Evolutionary conservation across 2,113 vertebrate species (phyloP).

Genomic region (Microcebus jonahi): DNA sequence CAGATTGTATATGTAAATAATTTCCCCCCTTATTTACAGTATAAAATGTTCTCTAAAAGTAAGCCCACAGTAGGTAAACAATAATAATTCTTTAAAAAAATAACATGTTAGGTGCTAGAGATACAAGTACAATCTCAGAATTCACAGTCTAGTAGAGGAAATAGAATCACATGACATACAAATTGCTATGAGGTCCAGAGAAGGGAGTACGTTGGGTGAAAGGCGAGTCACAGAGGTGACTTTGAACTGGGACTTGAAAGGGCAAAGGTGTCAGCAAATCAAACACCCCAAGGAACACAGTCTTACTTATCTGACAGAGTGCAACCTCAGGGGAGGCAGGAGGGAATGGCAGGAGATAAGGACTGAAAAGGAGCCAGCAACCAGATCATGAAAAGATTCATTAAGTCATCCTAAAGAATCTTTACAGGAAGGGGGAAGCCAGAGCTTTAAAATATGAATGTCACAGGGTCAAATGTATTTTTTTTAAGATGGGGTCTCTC

Average conservation of each 20-base stretch:
- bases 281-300: not conserved
- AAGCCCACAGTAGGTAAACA: not conserved
- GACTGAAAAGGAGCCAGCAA: not conserved
- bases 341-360: not conserved
- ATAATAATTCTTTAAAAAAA: not conserved
- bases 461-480: not conserved
- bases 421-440: not conserved
- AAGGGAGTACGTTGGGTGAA: not conserved
- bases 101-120: not conserved
- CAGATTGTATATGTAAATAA: not conserved
- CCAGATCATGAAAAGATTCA: not conserved
- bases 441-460: not conserved
- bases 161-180: too few species aligned
- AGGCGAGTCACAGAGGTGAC: not conserved
- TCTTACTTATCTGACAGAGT: not conserved
- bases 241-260: not conserved
- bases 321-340: not conserved
- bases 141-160: not conserved
- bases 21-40: not conserved
- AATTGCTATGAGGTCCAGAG: too few species aligned
- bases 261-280: not conserved
- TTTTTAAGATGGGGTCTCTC: too few species aligned
- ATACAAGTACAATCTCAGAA: not conserved
- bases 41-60: conserved; percentile 8
- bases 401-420: not conserved